Conservation (phyloP, 2,797 vertebrate genomes). For the Acridotheres tristis region DNA sequence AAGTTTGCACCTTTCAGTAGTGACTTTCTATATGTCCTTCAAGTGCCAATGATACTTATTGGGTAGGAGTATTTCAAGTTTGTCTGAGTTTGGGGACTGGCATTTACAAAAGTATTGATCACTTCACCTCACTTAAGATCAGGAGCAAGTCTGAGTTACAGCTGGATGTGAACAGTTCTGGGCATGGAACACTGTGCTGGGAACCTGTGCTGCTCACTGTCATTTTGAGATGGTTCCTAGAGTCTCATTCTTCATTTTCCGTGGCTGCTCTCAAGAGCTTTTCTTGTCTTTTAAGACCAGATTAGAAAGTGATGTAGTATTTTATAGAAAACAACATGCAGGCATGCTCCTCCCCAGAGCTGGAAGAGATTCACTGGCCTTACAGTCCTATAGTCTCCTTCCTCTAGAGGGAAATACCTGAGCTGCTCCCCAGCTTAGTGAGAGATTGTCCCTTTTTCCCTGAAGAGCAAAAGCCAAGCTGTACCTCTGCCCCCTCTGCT, state of each 20-base stretch:
- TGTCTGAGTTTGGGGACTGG: neutral
- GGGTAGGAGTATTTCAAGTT: neutral
- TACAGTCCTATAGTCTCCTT: neutral
- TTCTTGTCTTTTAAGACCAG: neutral
- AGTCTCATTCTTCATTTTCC: neutral
- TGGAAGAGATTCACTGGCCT: neutral
- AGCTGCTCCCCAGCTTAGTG: accelerated
- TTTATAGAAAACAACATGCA: neutral
- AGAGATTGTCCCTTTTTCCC: neutral
- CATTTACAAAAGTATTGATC: neutral
- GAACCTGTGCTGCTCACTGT: neutral
- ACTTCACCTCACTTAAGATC: neutral
- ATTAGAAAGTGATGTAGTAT: neutral
- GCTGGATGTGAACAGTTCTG: neutral
- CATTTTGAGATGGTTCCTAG: neutral
- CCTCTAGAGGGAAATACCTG: neutral
- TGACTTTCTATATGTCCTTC: conserved; percentile 42
- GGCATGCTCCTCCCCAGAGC: neutral
- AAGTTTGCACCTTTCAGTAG: conserved; percentile 35
- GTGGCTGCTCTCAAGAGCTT: neutral
- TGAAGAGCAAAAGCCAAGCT: neutral
- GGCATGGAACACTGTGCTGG: neutral
- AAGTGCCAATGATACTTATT: neutral
- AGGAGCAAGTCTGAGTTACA: neutral
- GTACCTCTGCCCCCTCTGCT: neutral